A percentile compares a stretch with the other conserved stretches of the same genome.
Conservation (phyloP, 2,113 vertebrate species). For the Lycaon pictus region DNA sequence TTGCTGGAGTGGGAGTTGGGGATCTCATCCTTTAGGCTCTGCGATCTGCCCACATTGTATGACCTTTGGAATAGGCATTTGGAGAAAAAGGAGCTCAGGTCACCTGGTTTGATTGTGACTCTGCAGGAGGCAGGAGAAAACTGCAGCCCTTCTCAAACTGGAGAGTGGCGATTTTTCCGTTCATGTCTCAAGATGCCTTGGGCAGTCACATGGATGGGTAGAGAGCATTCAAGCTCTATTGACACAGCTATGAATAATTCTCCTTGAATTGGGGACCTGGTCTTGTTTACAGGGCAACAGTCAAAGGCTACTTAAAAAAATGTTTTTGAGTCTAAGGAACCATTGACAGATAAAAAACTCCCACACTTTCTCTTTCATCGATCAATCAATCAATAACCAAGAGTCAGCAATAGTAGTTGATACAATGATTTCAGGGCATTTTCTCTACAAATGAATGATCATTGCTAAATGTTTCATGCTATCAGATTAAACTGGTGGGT, state of each 20-base stretch:
- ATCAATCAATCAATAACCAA: neutral
- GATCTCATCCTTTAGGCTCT: neutral
- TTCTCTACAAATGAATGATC: neutral
- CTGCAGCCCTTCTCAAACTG: neutral
- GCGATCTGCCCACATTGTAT: neutral
- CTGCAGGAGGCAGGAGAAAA: neutral
- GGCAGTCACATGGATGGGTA: neutral
- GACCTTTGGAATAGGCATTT: neutral
- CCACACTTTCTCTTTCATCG: neutral
- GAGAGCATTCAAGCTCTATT: neutral
- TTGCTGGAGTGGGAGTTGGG: neutral
- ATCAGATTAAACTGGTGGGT: neutral
- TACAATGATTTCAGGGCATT: neutral
- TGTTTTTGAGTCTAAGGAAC: neutral
- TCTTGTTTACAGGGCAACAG: neutral
- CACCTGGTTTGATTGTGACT: neutral
- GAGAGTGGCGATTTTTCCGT: neutral
- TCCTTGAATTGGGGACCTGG: neutral
- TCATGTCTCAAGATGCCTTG: neutral
- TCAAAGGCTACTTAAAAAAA: neutral
- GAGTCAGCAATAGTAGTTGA: neutral
- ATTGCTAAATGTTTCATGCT: neutral
- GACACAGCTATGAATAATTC: neutral
- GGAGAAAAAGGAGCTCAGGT: neutral
- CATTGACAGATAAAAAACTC: neutral